Evolutionary conservation across 2,797 vertebrate species (phyloP).

Genomic region (Tarsius wallacei): DNA sequence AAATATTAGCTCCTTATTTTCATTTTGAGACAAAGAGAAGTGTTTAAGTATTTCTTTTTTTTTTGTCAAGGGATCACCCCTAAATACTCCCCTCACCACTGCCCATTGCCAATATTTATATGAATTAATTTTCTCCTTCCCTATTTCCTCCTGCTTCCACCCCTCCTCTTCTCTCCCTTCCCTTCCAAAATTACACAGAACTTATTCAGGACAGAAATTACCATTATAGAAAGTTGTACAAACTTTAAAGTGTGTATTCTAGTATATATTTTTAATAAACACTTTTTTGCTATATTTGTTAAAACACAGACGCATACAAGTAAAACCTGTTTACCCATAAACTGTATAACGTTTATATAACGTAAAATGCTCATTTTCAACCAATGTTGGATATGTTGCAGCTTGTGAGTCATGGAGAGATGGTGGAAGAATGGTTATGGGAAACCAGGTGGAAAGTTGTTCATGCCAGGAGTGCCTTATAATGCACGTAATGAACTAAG

Average conservation of each 20-base stretch:
- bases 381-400: neutral
- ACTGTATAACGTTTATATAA: neutral
- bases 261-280: neutral
- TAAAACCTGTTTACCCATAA: neutral
- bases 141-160: neutral
- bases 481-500: neutral
- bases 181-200: neutral
- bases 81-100: neutral
- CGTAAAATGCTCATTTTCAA: neutral
- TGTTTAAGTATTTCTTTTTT: neutral
- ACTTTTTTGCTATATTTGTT: neutral
- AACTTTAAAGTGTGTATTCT: neutral
- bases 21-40: neutral
- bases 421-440: neutral
- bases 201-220: constrained; percentile 4
- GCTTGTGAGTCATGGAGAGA: neutral
- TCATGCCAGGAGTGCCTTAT: neutral
- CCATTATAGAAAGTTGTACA: neutral
- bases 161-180: neutral
- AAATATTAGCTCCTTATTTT: neutral
- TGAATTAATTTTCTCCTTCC: neutral
- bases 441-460: neutral
- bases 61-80: neutral
- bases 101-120: neutral
- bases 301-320: constrained; percentile 17